These are phyloP conservation scores for Chymomyza caudatula DNA, from an alignment of 2,888 invertebrate genomes.

Conservation along the genomic window DNA sequence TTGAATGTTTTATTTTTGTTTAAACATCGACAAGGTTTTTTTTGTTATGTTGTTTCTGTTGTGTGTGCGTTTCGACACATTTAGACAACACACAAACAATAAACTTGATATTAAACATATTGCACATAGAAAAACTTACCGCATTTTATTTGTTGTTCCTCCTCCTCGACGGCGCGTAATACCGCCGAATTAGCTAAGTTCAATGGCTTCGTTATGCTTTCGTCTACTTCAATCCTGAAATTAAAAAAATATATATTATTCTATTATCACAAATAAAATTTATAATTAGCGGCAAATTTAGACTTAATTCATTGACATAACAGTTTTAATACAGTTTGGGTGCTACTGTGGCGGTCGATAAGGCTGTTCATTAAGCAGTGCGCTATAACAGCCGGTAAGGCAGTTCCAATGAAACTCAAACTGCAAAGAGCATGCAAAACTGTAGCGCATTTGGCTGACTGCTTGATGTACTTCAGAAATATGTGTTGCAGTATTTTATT, in stretches of 20 bases:
- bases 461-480: too few relatives aligned
- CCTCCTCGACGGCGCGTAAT: constrained; percentile 90
- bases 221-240: constrained; percentile 87
- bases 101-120: background rate
- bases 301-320: too few relatives aligned
- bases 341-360: background rate
- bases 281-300: background rate
- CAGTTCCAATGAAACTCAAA: background rate
- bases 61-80: constrained; percentile 7
- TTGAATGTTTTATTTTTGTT: constrained; percentile 44
- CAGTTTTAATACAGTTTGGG: constrained; percentile 34
- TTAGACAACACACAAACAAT: constrained; percentile 6
- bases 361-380: background rate
- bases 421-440: background rate
- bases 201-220: constrained; percentile 83
- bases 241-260: background rate
- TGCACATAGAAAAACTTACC: constrained; percentile 78
- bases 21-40: constrained; percentile 14
- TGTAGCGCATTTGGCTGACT: too few relatives aligned
- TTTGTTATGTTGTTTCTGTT: constrained; percentile 18
- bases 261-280: background rate
- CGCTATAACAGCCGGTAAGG: background rate
- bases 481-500: too few relatives aligned
- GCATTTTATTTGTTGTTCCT: constrained; percentile 83
- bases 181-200: constrained; percentile 92